A percentile compares a stretch with the other conserved stretches of the same genome.
These are phyloP conservation scores for Sinotaia quadrata DNA, from an alignment of 2,888 invertebrate species.

Conservation along the genomic window DNA sequence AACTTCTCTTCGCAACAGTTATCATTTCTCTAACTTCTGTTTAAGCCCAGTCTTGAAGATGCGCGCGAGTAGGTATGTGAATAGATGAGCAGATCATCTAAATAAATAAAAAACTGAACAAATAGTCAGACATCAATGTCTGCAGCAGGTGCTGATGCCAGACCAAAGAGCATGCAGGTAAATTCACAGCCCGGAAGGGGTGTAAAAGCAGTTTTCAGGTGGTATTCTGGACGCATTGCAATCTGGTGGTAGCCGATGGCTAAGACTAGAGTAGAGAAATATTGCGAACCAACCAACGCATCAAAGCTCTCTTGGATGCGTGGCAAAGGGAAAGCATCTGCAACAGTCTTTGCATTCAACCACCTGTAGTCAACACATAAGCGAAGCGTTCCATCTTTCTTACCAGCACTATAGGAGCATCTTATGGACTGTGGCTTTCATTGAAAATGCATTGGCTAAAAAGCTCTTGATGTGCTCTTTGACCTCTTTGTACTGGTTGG, in stretches of 20 bases:
- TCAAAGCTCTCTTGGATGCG: no score
- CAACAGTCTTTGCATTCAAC: no score
- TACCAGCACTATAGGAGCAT: background rate
- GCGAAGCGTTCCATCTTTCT: no score
- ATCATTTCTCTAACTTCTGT: no score
- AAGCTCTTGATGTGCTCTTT: slow-evolving; percentile 9
- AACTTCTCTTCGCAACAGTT: no score
- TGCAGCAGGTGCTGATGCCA: slow-evolving; percentile 19
- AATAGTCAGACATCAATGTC: no score
- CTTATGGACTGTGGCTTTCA: slow-evolving; percentile 13
- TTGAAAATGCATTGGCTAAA: background rate
- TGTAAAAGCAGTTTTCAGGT: slow-evolving; percentile 37
- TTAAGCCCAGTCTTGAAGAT: no score
- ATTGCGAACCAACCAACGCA: no score
- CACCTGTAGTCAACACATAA: no score
- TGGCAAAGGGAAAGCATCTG: slow-evolving; percentile 38
- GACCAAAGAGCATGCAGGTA: slow-evolving; percentile 26
- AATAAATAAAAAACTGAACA: no score
- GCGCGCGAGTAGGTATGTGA: no score
- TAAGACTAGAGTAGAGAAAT: slow-evolving; percentile 36
- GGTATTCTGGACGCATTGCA: slow-evolving; percentile 28
- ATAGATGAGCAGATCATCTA: no score
- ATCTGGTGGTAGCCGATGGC: slow-evolving; percentile 27
- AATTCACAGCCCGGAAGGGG: slow-evolving; percentile 34
- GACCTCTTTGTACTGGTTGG: slow-evolving; percentile 3